Base-by-base conservation (phyloP, 2,888 invertebrate species). In the Coelinius sp. region DNA sequence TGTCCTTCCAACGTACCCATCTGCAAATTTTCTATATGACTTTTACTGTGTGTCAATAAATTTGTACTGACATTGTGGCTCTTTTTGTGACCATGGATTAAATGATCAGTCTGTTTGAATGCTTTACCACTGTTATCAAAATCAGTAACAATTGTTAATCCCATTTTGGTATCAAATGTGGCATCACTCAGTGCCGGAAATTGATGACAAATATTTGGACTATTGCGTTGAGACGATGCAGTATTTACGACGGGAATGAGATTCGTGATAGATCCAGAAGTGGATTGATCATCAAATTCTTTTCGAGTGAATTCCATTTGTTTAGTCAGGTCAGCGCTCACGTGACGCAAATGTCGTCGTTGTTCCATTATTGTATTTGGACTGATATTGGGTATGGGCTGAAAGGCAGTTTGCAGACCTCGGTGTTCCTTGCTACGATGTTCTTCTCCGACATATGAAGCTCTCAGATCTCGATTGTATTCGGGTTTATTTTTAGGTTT, bases 301-400 rank as follows among this genome's bases (percentile, higher is more conserved):
- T 87, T 88, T 6, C 85, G 79, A 0, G 84, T 76, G 4, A 87
- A 77, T 67, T 88, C 86, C 82, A 86, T 84, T 68, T 87, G 87
- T 59, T 88, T 88, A 0, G 86, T 87, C 0, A 88, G 77, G 75
- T 88, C 87, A 0, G 87, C 87, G 38, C 87, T 87, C 0, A 88
- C 87, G 75, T 88, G 87, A 10, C 87, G 83, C 17, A 88, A 68
- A 68, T 88, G 87, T 46, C 87, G 81, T 5, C 87, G 84, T 56
- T 88, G 87, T 62, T 88, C 87, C 84, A 88, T 85, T 49, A 88
- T 86, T 1, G 86, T 84, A 64, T 80, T 87, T 65, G 85, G 87
- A 59, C 81, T 88, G 68, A 88, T 87, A 24, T 84, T 86, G 0
- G 86, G 84, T 17, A 88, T 82, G 1, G 87, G 87, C 46, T 87